Evolutionary conservation across 2,113 vertebrate genomes (phyloP).

Genomic region (Rhynchomys soricoides): DNA sequence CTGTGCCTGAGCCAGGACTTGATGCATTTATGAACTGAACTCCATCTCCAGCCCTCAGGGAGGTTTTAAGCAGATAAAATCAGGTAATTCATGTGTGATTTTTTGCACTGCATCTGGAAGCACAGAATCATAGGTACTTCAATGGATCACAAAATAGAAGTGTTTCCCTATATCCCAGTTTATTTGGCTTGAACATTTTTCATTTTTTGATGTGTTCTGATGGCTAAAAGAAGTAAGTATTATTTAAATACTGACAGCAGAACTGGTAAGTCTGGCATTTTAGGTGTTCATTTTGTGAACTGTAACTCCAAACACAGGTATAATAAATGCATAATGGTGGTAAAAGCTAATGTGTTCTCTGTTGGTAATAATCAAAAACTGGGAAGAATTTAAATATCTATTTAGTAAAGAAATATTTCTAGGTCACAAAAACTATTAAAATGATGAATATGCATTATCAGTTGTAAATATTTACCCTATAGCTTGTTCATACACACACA

Average conservation of each 20-base stretch:
- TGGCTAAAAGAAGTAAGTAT: constrained; percentile 32
- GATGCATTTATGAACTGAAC: background rate
- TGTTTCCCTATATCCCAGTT: constrained; percentile 1
- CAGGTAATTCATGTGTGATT: background rate
- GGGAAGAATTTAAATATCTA: constrained; percentile 5
- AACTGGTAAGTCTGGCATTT: background rate
- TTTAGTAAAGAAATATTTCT: constrained; percentile 42
- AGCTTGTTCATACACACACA: background rate
- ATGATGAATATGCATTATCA: constrained; percentile 19
- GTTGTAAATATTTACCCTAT: constrained; percentile 54
- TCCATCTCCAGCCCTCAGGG: background rate
- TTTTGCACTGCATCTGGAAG: background rate
- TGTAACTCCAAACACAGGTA: background rate
- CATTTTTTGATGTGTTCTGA: constrained; percentile 12
- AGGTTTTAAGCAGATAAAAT: constrained; percentile 1
- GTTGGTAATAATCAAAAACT: constrained; percentile 57
- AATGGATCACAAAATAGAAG: background rate
- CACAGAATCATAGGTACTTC: background rate
- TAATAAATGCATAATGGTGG: background rate
- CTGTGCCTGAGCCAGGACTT: background rate
- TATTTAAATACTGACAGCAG: background rate
- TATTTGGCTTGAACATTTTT: constrained; percentile 38
- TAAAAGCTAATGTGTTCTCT: constrained; percentile 44
- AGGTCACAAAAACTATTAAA: constrained; percentile 36
- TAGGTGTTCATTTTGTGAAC: constrained; percentile 24